These are phyloP conservation scores for Edolisoma coerulescens DNA, from an alignment of 2,113 vertebrate species.

Conservation along the genomic window DNA sequence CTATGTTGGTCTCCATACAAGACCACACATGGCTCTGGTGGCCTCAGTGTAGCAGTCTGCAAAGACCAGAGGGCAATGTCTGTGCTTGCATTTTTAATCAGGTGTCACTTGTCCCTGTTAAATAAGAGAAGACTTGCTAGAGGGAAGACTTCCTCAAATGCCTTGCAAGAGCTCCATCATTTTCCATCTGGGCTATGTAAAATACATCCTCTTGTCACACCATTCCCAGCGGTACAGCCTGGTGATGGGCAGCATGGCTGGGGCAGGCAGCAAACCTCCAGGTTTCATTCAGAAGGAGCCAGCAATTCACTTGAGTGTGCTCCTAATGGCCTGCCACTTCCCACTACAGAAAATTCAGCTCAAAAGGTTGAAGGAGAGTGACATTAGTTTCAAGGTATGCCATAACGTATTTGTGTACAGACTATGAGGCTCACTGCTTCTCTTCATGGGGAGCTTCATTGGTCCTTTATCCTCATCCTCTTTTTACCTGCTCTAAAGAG, in stretches of 20 bases:
- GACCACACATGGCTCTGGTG: neutral
- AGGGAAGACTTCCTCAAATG: neutral
- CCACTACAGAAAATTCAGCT: neutral
- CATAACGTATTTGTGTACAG: neutral
- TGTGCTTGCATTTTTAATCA: neutral
- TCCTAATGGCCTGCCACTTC: neutral
- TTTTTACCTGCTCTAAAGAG: neutral
- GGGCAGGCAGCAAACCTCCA: neutral
- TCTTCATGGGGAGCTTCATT: neutral
- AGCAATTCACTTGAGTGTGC: neutral
- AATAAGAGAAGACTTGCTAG: neutral
- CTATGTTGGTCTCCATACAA: neutral
- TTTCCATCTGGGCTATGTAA: neutral
- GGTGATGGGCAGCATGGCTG: accelerated
- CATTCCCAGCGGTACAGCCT: accelerated
- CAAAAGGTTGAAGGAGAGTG: neutral
- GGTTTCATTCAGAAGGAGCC: neutral
- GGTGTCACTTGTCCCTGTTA: neutral
- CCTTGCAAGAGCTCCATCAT: neutral
- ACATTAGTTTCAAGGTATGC: neutral
- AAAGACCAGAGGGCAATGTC: neutral
- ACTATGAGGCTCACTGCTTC: neutral
- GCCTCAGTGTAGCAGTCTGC: accelerated
- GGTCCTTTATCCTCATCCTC: neutral
- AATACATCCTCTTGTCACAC: neutral